Conservation (phyloP, 2,113 vertebrate genomes). For the Puma concolor region DNA sequence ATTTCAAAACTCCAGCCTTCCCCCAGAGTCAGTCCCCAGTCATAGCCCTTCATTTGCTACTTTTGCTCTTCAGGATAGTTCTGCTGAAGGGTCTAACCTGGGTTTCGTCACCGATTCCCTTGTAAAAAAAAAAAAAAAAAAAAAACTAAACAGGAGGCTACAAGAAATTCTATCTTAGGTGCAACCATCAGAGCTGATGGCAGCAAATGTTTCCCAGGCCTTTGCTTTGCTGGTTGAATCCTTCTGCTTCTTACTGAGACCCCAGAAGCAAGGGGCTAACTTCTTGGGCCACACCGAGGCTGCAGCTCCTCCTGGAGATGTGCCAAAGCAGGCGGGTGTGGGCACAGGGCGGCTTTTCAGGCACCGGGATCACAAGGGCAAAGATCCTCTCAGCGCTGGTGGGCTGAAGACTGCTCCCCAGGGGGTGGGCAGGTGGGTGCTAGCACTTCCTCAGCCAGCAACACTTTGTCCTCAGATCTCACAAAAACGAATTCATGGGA, state of each 20-base stretch:
- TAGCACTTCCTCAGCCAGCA: constrained; percentile 50
- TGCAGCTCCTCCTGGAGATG: constrained; percentile 22
- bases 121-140: neutral
- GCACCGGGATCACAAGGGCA: neutral
- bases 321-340: constrained; percentile 55
- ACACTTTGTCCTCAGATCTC: constrained; percentile 9
- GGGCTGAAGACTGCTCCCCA: fast-evolving
- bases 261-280: neutral
- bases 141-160: neutral
- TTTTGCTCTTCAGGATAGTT: constrained; percentile 68
- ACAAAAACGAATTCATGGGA: constrained; percentile 15
- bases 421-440: neutral
- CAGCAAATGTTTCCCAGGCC: constrained; percentile 40
- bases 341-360: neutral
- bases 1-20: constrained; percentile 69
- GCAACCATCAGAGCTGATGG: neutral
- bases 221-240: constrained; percentile 31
- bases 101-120: constrained; percentile 19
- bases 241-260: constrained; percentile 38
- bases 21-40: constrained; percentile 58
- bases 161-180: neutral
- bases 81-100: constrained; percentile 43
- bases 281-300: neutral
- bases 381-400: neutral
- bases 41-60: constrained; percentile 67